These are phyloP conservation scores for Tetrao urogallus DNA, from an alignment of 2,113 vertebrate species.

Conservation along the genomic window DNA sequence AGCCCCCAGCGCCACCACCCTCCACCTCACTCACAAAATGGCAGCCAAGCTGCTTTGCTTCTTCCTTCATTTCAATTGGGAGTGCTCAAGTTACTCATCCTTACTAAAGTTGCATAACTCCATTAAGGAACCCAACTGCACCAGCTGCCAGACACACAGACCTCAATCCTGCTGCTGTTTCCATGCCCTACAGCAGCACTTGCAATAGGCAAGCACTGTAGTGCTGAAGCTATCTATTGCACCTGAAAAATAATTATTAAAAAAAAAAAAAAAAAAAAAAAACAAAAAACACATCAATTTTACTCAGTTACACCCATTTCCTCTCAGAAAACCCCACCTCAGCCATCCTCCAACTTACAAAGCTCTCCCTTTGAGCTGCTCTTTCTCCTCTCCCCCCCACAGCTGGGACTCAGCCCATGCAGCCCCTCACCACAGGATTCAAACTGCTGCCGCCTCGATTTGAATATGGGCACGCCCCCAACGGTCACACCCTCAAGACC, in stretches of 20 bases:
- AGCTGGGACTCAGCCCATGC: too few species aligned
- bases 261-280: too few species aligned
- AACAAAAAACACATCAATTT: too few species aligned
- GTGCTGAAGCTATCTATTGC: rapidly evolving
- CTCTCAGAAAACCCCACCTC: background rate
- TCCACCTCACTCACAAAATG: background rate
- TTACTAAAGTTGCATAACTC: rapidly evolving
- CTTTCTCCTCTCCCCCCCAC: too few species aligned
- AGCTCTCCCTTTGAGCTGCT: too few species aligned
- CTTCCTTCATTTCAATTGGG: rapidly evolving
- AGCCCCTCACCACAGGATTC: too few species aligned
- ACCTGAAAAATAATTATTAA: too few species aligned
- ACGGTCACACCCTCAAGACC: too few species aligned
- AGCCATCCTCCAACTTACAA: rapidly evolving
- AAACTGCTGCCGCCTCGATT: too few species aligned
- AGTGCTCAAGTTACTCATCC: rapidly evolving
- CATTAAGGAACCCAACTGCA: too few species aligned
- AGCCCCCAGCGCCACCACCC: too few species aligned
- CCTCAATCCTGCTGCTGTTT: background rate
- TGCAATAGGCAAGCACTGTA: rapidly evolving
- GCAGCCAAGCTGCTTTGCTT: background rate
- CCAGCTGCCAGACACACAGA: background rate
- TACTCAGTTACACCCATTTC: rapidly evolving
- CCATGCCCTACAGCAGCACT: rapidly evolving
- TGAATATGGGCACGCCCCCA: too few species aligned